Percentiles rank a stretch among this genome's conserved stretches.
Conservation (phyloP, 2,797 vertebrate species). For the Coccyzus lansbergi region DNA sequence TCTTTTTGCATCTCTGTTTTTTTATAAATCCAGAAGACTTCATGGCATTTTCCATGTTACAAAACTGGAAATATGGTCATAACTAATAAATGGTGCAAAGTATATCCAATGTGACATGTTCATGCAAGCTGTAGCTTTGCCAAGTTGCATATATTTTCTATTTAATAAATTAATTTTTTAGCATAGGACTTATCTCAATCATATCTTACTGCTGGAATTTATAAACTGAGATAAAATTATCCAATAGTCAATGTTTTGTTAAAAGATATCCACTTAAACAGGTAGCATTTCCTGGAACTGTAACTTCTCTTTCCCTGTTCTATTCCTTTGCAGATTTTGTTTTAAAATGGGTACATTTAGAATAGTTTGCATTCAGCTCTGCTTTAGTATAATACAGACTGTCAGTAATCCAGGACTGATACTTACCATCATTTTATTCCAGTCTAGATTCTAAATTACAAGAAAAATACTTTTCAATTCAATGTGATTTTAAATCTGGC, state of each 20-base stretch:
- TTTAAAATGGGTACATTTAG: neutral
- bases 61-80: no score
- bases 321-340: neutral
- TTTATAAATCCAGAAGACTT: neutral
- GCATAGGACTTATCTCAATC: neutral
- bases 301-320: accelerated
- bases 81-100: no score
- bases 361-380: neutral
- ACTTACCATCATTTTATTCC: neutral
- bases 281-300: neutral
- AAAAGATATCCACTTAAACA: neutral
- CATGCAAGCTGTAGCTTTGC: neutral
- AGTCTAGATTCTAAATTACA: neutral
- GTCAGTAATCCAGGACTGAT: neutral
- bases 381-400: neutral
- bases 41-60: neutral
- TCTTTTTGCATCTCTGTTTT: neutral
- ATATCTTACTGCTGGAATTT: neutral
- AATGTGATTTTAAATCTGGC: neutral
- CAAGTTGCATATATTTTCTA: neutral
- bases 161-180: neutral
- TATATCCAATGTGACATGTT: neutral
- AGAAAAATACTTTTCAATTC: neutral
- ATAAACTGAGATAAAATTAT: no score
- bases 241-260: neutral